These are phyloP conservation scores for Dolichoris vasculosae DNA, from an alignment of 1,140 invertebrate species.

Conservation along the genomic window DNA sequence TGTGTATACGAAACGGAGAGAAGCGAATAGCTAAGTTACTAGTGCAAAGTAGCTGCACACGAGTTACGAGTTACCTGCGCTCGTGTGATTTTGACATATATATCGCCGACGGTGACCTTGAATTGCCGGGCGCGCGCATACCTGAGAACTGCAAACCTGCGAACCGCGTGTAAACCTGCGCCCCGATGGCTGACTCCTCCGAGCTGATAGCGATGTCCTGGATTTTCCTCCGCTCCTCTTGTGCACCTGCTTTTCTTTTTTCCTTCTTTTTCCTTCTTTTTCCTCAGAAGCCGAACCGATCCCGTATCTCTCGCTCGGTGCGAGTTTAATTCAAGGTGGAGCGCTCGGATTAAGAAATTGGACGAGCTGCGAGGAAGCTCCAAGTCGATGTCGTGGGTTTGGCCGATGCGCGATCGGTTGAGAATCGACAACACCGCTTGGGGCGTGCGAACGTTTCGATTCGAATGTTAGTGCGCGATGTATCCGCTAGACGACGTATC, in stretches of 20 bases:
- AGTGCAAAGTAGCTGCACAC: background rate
- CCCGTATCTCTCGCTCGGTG: too few species aligned
- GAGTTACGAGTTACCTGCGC: background rate
- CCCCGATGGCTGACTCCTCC: background rate
- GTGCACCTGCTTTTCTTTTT: background rate
- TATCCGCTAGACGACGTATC: background rate
- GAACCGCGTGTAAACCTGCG: background rate
- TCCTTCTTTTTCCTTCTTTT: background rate
- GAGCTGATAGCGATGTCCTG: background rate
- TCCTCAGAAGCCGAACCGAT: background rate
- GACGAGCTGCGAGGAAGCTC: background rate
- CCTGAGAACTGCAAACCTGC: slow-evolving; percentile 58
- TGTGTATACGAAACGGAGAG: background rate
- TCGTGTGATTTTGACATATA: slow-evolving; percentile 12
- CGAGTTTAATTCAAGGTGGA: background rate
- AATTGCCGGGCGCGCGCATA: slow-evolving; percentile 26
- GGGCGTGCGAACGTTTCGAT: background rate
- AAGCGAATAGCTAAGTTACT: too few species aligned
- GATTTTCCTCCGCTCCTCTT: background rate
- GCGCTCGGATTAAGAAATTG: background rate
- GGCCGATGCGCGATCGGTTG: too few species aligned
- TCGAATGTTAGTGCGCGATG: background rate
- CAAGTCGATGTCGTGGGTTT: background rate
- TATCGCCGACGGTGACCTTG: background rate
- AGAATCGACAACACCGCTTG: background rate